A percentile compares a stretch with the other conserved stretches of the same genome.
Evolutionary conservation across 2,797 vertebrate species (phyloP).

Genomic region (Pitangus sulphuratus): DNA sequence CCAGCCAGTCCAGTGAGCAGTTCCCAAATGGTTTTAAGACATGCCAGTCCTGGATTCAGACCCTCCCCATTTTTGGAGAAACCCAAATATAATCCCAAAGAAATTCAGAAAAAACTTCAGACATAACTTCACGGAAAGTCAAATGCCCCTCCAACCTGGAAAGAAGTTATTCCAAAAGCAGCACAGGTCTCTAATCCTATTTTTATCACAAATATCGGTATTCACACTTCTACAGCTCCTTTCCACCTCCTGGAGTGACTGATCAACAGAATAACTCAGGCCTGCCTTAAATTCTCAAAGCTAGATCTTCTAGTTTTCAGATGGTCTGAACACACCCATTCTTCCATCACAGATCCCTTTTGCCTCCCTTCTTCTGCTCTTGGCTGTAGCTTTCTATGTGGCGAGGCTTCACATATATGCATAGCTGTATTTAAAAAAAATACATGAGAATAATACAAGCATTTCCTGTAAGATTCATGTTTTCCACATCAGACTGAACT

Average conservation of each 20-base stretch:
- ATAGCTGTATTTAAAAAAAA: neutral
- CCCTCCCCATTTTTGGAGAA: neutral
- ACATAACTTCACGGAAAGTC: neutral
- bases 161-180: neutral
- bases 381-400: neutral
- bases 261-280: neutral
- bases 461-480: neutral
- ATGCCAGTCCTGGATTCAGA: neutral
- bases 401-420: neutral
- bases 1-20: conserved; percentile 29
- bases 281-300: neutral
- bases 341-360: neutral
- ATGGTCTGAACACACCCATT: neutral
- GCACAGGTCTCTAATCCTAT: neutral
- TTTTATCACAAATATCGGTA: neutral
- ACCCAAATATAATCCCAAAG: neutral
- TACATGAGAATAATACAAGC: neutral
- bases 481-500: neutral
- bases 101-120: neutral
- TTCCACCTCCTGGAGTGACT: neutral
- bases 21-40: neutral
- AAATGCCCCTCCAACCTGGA: neutral
- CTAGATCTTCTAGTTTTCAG: neutral
- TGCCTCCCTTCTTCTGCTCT: neutral
- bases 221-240: neutral